phyloP scores from a whole-genome alignment of 1,140 invertebrate species.

The Pectinophora gossypiella region DNA sequence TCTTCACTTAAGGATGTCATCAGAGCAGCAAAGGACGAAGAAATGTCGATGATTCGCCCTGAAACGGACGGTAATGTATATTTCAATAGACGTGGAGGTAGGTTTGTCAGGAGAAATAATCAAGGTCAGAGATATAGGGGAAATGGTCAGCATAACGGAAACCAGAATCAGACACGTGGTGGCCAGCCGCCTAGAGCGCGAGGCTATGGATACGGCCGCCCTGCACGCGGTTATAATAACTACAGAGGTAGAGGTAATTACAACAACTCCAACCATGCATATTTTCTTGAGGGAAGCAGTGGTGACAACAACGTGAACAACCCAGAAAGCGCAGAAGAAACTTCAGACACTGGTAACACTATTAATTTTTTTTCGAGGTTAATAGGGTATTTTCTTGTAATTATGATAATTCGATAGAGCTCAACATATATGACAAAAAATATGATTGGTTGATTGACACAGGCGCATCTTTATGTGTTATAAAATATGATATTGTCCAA shows the following conservation, averaged over 20 bases:
- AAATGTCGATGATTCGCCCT: background rate
- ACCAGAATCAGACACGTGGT: too few relatives aligned
- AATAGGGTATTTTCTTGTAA: conserved; percentile 2
- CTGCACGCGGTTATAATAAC: too few relatives aligned
- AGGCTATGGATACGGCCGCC: background rate
- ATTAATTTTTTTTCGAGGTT: conserved; percentile 21
- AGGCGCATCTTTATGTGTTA: conserved; percentile 18
- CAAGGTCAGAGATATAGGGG: background rate
- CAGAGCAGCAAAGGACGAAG: background rate
- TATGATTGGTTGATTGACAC: conserved; percentile 14
- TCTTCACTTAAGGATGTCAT: background rate
- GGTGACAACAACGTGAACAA: background rate
- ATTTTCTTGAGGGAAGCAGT: background rate
- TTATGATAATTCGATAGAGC: conserved; percentile 1
- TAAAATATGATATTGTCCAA: conserved; percentile 18
- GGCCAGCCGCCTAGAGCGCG: background rate
- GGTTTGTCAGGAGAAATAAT: background rate
- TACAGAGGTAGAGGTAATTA: too few relatives aligned
- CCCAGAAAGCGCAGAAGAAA: background rate
- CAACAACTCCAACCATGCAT: background rate
- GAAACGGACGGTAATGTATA: too few relatives aligned
- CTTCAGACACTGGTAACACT: background rate
- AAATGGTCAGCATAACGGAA: background rate
- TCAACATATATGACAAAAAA: background rate
- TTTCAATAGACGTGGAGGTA: too few relatives aligned